Base-by-base conservation (phyloP, 1,140 invertebrate genomes). In the Harpegnathos saltator region DNA sequence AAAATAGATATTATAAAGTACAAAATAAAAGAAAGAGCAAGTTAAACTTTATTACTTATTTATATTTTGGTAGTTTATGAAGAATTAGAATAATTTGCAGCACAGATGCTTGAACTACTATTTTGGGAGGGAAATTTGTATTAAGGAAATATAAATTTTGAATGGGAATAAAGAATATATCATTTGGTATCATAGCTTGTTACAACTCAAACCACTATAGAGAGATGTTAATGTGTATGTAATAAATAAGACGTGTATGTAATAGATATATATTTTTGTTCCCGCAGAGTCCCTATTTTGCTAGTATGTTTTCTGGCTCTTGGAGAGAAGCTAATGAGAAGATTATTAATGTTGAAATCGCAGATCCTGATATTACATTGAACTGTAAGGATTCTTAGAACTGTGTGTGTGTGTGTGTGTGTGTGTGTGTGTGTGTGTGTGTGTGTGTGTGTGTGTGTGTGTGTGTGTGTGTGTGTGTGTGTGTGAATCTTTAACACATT, bases 241-340 rank as follows among this genome's bases (percentile, higher is more conserved):
- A 59, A 62, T 12, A 17, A 22, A 54, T 38, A 52, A n/a, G 26
- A 1, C 65, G n/a, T 52, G 17, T 63, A 19, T 17, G 0, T 48
- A n/a, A n/a, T n/a, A n/a, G n/a, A n/a, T n/a, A 71, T 52, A 14
- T 56, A 69, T 77, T 94, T 95, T n/a, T n/a, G n/a, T n/a, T n/a
- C n/a, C n/a, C n/a, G 82, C 92, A 98, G 95, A 97, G 97, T 90
- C 97, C 97, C 3, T 98, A 97, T 91, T 98, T 98, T 94, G 95
- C 95, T 15, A 97, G 97, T 90, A 98, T 98, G 97, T 98, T 98
- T 93, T 97, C 96, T 90, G 97, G 97, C 7, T 95, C 96, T 14
- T 98, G 97, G 97, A 95, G 95, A 90, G 97, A 98, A 93, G 95
- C 96, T 3, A 95, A 95, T 69, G 95, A 97, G 92, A 95, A 95